Conservation (phyloP, 1,140 invertebrate genomes). For the Caerostris extrusa region DNA sequence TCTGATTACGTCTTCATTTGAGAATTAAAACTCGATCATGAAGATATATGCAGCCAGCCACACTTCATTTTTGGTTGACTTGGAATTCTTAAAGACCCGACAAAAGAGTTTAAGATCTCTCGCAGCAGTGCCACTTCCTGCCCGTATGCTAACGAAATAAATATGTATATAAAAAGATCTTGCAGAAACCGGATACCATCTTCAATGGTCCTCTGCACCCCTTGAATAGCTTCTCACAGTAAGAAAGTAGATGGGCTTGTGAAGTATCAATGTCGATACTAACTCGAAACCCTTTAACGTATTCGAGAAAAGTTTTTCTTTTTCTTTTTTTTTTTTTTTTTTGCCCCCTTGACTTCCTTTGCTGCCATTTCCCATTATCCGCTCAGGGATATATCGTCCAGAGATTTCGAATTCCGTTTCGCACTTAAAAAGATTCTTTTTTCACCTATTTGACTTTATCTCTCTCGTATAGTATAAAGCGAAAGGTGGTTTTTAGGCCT, state of each 20-base stretch:
- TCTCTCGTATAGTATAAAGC: background rate
- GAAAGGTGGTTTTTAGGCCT: slow-evolving; percentile 11
- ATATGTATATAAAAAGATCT: background rate
- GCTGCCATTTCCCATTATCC: slow-evolving; percentile 49
- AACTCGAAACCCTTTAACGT: slow-evolving; percentile 56
- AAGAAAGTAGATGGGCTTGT: background rate
- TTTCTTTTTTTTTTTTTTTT: background rate
- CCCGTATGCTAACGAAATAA: slow-evolving; percentile 12
- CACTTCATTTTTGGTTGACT: slow-evolving; percentile 7
- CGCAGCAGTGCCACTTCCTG: slow-evolving; percentile 15
- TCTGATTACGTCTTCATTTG: background rate
- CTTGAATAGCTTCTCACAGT: background rate
- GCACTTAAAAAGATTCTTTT: slow-evolving; percentile 63
- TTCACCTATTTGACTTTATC: slow-evolving; percentile 59
- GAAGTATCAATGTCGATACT: slow-evolving; percentile 2
- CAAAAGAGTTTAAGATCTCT: slow-evolving; percentile 29
- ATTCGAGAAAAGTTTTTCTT: background rate
- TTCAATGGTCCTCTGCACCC: background rate
- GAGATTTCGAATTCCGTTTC: slow-evolving; percentile 51
- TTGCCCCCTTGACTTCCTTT: background rate
- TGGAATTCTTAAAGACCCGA: slow-evolving; percentile 18
- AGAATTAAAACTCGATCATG: slow-evolving; percentile 5
- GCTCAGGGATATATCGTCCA: slow-evolving; percentile 30
- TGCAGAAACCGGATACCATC: background rate
- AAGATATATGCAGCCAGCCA: background rate